Conservation (phyloP, 2,888 invertebrate genomes). For the Dione juno region DNA sequence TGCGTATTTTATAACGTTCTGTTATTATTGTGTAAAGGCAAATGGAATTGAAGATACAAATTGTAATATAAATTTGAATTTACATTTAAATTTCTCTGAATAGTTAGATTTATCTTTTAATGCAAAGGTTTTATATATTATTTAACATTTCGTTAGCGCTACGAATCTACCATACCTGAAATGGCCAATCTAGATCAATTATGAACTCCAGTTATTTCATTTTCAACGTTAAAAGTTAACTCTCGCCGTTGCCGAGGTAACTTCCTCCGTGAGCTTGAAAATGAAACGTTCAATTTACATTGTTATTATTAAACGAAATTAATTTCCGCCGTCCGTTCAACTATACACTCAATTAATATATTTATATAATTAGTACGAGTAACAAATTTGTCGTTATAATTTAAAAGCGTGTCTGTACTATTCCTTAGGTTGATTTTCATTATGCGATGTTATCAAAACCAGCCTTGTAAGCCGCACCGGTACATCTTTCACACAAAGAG, state of each 20-base stretch:
- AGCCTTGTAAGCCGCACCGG: background rate
- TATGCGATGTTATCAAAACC: background rate
- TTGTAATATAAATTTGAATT: background rate
- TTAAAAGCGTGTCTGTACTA: background rate
- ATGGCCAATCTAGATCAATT: background rate
- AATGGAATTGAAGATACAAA: background rate
- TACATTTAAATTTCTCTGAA: background rate
- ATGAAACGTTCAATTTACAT: slow-evolving; percentile 1
- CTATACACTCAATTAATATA: slow-evolving; percentile 3
- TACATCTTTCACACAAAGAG: no score
- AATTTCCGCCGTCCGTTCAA: slow-evolving; percentile 1
- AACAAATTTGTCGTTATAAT: background rate
- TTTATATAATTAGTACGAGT: background rate
- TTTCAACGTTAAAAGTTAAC: slow-evolving; percentile 1
- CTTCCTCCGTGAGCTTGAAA: slow-evolving; percentile 15
- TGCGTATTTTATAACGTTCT: background rate
- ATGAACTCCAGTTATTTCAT: slow-evolving; percentile 1
- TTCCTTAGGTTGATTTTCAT: background rate
- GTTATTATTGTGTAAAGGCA: background rate
- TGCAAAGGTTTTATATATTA: no score
- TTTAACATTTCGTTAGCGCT: background rate
- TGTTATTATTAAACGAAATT: slow-evolving; percentile 9
- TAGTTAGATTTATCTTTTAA: no score
- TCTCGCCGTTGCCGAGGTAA: background rate
- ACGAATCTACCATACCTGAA: background rate